phyloP scores from a whole-genome alignment of 2,888 invertebrate species.

The Leucozona laternaria region DNA sequence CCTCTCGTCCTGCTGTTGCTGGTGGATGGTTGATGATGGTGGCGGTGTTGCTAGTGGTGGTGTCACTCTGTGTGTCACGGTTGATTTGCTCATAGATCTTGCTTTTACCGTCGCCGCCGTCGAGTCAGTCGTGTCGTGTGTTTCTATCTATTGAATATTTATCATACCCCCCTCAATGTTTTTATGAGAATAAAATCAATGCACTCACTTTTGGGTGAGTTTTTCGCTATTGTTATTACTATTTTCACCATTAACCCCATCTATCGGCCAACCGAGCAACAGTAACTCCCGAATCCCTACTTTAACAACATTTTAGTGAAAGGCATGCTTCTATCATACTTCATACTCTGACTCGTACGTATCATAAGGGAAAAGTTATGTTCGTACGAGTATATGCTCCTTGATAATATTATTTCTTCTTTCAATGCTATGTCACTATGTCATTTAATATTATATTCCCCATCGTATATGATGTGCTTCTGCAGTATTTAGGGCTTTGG shows the following conservation, averaged over 20 bases:
- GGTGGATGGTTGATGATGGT: too few relatives aligned
- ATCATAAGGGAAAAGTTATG: slow-evolving; percentile 31
- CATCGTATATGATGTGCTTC: slow-evolving; percentile 13
- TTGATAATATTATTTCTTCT: slow-evolving; percentile 61
- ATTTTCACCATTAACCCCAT: slow-evolving; percentile 36
- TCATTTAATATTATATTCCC: slow-evolving; percentile 64
- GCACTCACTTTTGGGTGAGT: slow-evolving; percentile 73
- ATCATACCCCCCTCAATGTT: slow-evolving; percentile 16
- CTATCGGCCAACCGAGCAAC: neutral
- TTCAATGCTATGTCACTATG: slow-evolving; percentile 35
- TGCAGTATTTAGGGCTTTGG: slow-evolving; percentile 46
- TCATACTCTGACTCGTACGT: too few relatives aligned
- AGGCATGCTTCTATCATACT: neutral
- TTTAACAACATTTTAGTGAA: slow-evolving; percentile 5
- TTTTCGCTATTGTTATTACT: slow-evolving; percentile 70
- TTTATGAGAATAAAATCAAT: slow-evolving; percentile 72
- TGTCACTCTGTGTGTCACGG: slow-evolving; percentile 59
- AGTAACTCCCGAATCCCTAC: neutral
- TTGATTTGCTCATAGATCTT: slow-evolving; percentile 61
- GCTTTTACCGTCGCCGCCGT: too few relatives aligned
- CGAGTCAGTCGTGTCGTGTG: too few relatives aligned
- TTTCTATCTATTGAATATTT: slow-evolving; percentile 54
- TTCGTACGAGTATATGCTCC: slow-evolving; percentile 19
- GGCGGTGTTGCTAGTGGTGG: neutral
- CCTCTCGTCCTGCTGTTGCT: neutral